Base-by-base conservation (phyloP, 2,797 vertebrate species). In the Sardinella longiceps region DNA sequence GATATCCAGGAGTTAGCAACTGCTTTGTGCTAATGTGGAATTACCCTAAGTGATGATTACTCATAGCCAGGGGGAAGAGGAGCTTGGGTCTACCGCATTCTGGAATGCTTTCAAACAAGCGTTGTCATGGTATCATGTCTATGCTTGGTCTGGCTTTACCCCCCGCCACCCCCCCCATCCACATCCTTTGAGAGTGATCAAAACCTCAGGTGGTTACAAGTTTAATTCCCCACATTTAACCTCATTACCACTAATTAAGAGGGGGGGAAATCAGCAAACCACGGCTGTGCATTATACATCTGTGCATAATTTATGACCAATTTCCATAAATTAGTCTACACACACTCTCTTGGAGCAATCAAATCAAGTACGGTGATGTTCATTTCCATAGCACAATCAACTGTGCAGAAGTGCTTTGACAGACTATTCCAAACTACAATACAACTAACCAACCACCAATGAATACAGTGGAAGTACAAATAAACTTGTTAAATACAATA, bases 141-240 rank as follows among this genome's bases (percentile, higher is more conserved):
- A 5, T 20, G 70, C 1, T 77, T 23, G 7, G 15, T 15, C 1
- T 18, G 14, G n/a, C 15, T 15, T 43, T 77, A 43, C 43, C 43
- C 4, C 43, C 43, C 43, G 4, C 43, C 43, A 3, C 2, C 43
- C 43, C 43, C 20, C 39, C 37, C 37, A 20, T 60, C n/a, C 60
- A 66, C 2, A 5, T 28, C 63, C 28, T 5, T 77, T 37, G 37
- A 43, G 5, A 74, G 33, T 77, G 70, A 77, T 77, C 37, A 43
- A 30, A 77, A 77, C 18, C 70, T 77, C 70, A 77, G 33, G 33
- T 28, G 82, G 45, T 63, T 63, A 45, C 14, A 83, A 83, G 63
- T 43, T 25, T 28, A 43, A 63, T 83, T 83, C 63, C 20, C 39
- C 39, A 63, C 33, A 83, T 83, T 70, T 43, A 83, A 83, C 70